These are phyloP conservation scores for Hippocampus abdominalis DNA, from an alignment of 2,113 vertebrate genomes.

Conservation along the genomic window DNA sequence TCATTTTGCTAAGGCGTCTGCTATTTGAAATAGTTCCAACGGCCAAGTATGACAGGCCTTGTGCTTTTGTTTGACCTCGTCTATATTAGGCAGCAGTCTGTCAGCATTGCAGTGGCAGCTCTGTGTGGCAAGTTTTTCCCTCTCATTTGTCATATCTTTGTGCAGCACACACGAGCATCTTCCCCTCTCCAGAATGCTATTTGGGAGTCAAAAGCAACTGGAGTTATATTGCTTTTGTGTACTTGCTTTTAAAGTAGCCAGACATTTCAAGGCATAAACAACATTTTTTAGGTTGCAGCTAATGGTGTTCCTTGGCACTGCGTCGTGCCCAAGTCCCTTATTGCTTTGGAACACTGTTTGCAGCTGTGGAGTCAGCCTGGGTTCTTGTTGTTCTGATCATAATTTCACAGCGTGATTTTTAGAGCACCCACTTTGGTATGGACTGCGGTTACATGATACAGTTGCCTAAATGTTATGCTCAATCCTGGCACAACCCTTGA, in stretches of 20 bases:
- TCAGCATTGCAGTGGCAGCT: constrained; percentile 38
- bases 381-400: neutral
- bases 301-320: neutral
- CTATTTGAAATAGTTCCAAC: constrained; percentile 52
- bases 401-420: neutral
- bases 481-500: neutral
- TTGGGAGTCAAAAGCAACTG: constrained; percentile 48
- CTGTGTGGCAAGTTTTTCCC: constrained; percentile 23
- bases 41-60: constrained; percentile 33
- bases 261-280: neutral
- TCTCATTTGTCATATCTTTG: constrained; percentile 23
- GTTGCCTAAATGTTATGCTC: neutral
- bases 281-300: neutral
- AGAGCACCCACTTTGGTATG: neutral
- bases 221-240: constrained; percentile 34
- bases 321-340: too few species aligned
- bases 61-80: constrained; percentile 51
- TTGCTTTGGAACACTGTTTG: neutral
- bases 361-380: neutral
- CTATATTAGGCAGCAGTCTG: constrained; percentile 47
- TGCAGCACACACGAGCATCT: neutral
- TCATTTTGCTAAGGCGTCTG: constrained; percentile 25
- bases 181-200: constrained; percentile 20
- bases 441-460: neutral
- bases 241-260: neutral